A percentile compares a stretch with the other conserved stretches of the same genome.
These are phyloP conservation scores for Acanthopagrus latus DNA, from an alignment of 2,797 vertebrate species.

Conservation along the genomic window DNA sequence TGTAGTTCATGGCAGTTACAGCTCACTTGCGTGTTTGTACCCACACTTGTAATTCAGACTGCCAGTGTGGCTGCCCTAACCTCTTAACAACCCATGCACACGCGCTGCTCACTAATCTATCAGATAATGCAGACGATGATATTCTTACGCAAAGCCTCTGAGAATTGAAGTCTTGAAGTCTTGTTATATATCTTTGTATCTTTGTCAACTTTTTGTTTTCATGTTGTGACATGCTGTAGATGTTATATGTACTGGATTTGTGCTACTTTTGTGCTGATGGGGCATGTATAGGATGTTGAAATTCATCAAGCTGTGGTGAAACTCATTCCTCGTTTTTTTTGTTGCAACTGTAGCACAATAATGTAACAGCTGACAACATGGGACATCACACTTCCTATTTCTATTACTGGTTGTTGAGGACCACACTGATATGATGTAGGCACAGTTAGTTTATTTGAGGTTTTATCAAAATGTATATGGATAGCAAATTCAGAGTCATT, in stretches of 20 bases:
- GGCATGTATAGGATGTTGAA: background rate
- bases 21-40: too few species aligned
- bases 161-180: too few species aligned
- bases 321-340: background rate
- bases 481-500: background rate
- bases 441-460: too few species aligned
- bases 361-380: background rate
- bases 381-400: background rate
- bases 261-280: background rate
- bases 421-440: background rate
- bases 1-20: too few species aligned
- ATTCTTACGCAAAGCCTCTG: too few species aligned
- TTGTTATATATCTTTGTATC: too few species aligned
- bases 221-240: background rate
- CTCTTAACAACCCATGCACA: too few species aligned
- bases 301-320: background rate
- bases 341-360: background rate
- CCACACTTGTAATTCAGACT: too few species aligned
- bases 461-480: background rate
- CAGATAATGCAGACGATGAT: too few species aligned
- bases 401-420: background rate
- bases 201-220: too few species aligned
- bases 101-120: too few species aligned
- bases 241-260: background rate
- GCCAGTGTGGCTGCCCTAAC: too few species aligned